Base-by-base conservation (phyloP, 2,113 vertebrate species). In the Turdus rufiventris region DNA sequence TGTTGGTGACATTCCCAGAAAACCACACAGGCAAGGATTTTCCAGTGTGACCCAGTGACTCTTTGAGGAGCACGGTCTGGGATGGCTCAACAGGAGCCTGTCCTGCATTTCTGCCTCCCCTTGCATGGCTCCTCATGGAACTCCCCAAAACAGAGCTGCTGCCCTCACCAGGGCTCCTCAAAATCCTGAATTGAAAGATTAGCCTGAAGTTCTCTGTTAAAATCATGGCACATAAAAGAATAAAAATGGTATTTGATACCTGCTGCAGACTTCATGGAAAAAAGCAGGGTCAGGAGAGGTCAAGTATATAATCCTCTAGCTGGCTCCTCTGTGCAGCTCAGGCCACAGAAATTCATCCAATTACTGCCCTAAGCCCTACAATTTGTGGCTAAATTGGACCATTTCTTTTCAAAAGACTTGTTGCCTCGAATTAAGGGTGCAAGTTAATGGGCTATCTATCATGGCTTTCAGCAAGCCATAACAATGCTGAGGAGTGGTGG, bases 311-410 rank as follows among this genome's bases (percentile, higher is more conserved):
- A 81, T 86, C 88, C 82, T 94, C 47, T 29, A 29, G 47, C 76
- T 62, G 34, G 33, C 33, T 86, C 34, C 43, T 82, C 66, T 47
- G 43, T 58, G 40, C 29, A 83, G 31, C 34, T 57, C 82, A 29
- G 82, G 74, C 85, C 78, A 60, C 68, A 81, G 92, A 92, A 88
- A 86, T 50, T 28, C 72, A 77, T 50, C 68, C 94, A 91, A 51
- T 94, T 93, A 90, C 57, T 86, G 83, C 88, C 73, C 72, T 67
- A 53, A 94, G 48, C 76, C 47, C 26, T 86, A 57, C 48, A 51
- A 92, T 95, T 92, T 93, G 92, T 74, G 95, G 86, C 66, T 80
- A 71, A 86, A 89, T 81, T 91, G 78, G 63, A 70, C 83, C n/a
- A 28, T 56, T 74, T 70, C 78, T 95, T 79, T 89, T 60, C 82